Base-by-base conservation (phyloP, 2,797 vertebrate genomes). In the Halcyon chelicuti region DNA sequence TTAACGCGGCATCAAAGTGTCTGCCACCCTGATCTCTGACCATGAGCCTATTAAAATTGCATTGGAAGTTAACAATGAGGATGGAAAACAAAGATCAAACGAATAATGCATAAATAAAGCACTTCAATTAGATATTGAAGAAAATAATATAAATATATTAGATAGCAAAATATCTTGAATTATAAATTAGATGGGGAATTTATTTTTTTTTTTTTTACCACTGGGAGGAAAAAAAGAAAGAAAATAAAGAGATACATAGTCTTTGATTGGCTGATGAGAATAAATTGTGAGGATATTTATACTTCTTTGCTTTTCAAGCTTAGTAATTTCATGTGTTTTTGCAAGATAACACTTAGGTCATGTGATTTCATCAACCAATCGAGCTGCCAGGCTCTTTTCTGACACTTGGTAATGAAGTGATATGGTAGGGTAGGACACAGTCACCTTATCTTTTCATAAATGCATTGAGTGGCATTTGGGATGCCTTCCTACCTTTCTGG, bases 341-440 rank as follows among this genome's bases (percentile, higher is more conserved):
- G 62, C 62, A 90, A 89, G 94, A 91, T 95, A 96, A 96, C 81
- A 84, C 62, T 88, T 86, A 60, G 96, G 93, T 90, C 94, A 96
- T 88, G 95, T 96, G 95, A 96, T 95, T 96, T 90, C 93, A 96
- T 94, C 87, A 96, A 58, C 95, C 91, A 94, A 97, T 95, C 18
- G 0, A 87, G 87, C 85, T 89, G 81, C 84, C 77, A 86, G 82
- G 57, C 46, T 92, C 75, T 92, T 79, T 7, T 7, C 77, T 97
- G 96, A 93, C 92, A 92, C 78, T 95, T 2, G 2, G 94, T 94
- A 96, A 97, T 95, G 94, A 95, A 96, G 82, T 90, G 90, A 95
- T 94, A 94, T 26, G 63, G 91, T 61, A 91, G 83, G 51, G 79
- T 94, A 96, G 82, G 94, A 96, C 70, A 76, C 73, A 83, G 91